These are phyloP conservation scores for Yponomeuta malinellus DNA, from an alignment of 2,888 invertebrate genomes.

Conservation along the genomic window DNA sequence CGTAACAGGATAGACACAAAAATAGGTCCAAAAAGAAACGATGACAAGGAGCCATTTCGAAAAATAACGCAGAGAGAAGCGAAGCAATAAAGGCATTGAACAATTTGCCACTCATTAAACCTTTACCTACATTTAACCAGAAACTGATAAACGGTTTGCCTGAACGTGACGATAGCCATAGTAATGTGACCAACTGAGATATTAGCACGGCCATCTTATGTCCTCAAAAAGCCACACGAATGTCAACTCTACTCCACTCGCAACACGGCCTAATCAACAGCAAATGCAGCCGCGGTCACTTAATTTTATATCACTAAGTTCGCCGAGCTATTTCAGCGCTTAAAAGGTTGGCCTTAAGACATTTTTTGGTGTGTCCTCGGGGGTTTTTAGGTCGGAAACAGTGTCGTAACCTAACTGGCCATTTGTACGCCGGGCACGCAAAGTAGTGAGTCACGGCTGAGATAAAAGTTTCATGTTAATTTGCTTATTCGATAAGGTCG, in stretches of 20 bases:
- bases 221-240: background rate
- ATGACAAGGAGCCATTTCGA: too few relatives aligned
- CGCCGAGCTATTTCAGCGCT: background rate
- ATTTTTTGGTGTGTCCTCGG: background rate
- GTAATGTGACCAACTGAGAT: background rate
- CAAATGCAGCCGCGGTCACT: background rate
- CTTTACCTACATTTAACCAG: constrained; percentile 3
- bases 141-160: constrained; percentile 1
- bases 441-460: background rate
- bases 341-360: background rate
- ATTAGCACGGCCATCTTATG: background rate
- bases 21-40: too few relatives aligned
- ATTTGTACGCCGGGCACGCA: background rate
- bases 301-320: background rate
- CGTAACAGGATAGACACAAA: too few relatives aligned
- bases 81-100: background rate
- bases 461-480: constrained; percentile 1
- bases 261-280: background rate
- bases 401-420: background rate
- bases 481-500: background rate
- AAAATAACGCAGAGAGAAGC: background rate
- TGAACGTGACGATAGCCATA: constrained; percentile 1
- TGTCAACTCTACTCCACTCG: background rate
- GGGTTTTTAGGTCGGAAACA: background rate
- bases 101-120: background rate